phyloP scores from a whole-genome alignment of 2,113 vertebrate species.

The Chinchilla lanigera region DNA sequence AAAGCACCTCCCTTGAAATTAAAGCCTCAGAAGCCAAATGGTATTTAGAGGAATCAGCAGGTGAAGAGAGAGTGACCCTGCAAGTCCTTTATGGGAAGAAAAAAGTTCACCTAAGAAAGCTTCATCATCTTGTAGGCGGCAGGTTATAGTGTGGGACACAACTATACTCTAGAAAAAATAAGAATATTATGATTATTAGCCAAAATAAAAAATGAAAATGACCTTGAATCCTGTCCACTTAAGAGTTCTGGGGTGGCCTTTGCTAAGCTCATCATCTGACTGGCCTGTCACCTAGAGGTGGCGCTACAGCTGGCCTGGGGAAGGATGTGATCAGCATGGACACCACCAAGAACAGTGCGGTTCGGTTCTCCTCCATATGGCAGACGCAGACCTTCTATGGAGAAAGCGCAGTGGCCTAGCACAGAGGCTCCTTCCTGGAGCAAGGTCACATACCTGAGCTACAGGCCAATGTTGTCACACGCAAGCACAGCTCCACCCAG shows the following conservation, averaged over 20 bases:
- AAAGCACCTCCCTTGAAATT: neutral
- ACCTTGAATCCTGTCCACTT: neutral
- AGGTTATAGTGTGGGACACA: neutral
- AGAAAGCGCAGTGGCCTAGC: neutral
- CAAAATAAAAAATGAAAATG: neutral
- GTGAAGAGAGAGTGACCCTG: neutral
- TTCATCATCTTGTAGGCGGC: neutral
- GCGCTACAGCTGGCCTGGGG: rapidly evolving
- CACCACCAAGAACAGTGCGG: neutral
- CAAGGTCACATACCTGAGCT: neutral
- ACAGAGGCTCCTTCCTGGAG: neutral
- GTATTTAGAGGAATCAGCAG: neutral
- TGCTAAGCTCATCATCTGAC: rapidly evolving
- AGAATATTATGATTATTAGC: neutral
- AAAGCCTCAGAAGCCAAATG: neutral
- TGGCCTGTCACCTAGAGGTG: neutral
- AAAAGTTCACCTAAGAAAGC: neutral
- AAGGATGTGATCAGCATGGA: neutral
- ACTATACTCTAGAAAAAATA: neutral
- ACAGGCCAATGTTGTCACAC: neutral
- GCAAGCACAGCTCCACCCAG: neutral
- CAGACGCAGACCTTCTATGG: neutral
- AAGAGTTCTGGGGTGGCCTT: rapidly evolving
- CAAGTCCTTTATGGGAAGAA: neutral
- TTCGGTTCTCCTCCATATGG: rapidly evolving